These are phyloP conservation scores for Philopedon plagiatum DNA, from an alignment of 2,888 invertebrate genomes.

Conservation along the genomic window DNA sequence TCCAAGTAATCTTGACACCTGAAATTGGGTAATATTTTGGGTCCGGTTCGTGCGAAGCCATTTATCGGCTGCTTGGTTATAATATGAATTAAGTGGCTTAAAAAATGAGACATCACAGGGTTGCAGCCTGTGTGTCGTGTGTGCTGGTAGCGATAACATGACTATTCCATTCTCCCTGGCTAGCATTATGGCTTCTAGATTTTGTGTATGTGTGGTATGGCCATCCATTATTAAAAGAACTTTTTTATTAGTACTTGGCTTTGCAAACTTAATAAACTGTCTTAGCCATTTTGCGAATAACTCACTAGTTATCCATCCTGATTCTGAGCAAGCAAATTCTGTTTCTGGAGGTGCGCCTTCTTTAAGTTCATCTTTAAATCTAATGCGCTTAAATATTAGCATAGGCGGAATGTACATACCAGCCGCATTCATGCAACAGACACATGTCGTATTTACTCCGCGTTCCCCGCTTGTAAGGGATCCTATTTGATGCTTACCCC, in stretches of 20 bases:
- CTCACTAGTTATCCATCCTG: conserved; percentile 55
- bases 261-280: conserved; percentile 62
- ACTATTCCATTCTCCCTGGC: conserved; percentile 53
- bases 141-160: conserved; percentile 49
- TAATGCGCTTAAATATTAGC: conserved; percentile 54
- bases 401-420: conserved; percentile 54
- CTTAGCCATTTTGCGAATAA: conserved; percentile 53
- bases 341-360: conserved; percentile 48
- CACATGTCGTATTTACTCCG: conserved; percentile 53
- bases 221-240: conserved; percentile 56
- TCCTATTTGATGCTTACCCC: conserved; percentile 46
- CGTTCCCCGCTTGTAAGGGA: conserved; percentile 53
- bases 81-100: neutral
- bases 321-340: conserved; percentile 47
- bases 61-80: conserved; percentile 9
- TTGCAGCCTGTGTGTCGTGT: conserved; percentile 6
- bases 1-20: conserved; percentile 17
- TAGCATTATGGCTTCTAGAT: conserved; percentile 48
- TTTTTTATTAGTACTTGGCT: conserved; percentile 50
- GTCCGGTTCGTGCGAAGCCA: conserved; percentile 1
- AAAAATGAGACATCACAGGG: neutral
- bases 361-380: conserved; percentile 46
- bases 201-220: conserved; percentile 57
- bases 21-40: conserved; percentile 12
- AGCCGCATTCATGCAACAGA: conserved; percentile 52